Conservation (phyloP, 2,797 vertebrate species). For the Eptatretus atami region DNA sequence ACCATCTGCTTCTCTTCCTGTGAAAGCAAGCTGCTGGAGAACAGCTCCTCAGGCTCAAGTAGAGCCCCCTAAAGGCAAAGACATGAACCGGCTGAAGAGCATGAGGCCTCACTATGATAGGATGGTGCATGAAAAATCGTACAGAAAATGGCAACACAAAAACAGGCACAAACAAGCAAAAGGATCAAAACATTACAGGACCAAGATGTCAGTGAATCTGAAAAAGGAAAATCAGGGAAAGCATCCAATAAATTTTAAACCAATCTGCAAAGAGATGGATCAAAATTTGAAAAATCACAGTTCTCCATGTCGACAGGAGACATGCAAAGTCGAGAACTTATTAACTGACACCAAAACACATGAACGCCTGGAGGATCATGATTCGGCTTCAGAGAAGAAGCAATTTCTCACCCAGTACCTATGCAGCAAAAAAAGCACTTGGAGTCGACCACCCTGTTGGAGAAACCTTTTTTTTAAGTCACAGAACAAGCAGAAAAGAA, state of each 20-base stretch:
- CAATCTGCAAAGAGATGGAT: too few relatives aligned
- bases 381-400: too few relatives aligned
- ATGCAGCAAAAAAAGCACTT: neutral
- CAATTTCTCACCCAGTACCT: too few relatives aligned
- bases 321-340: neutral
- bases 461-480: too few relatives aligned
- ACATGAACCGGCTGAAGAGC: constrained; percentile 3
- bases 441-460: too few relatives aligned
- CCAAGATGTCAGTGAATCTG: too few relatives aligned
- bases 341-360: neutral
- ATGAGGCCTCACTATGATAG: neutral
- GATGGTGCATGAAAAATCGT: too few relatives aligned
- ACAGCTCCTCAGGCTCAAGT: neutral
- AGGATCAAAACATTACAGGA: neutral
- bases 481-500: neutral
- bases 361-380: too few relatives aligned
- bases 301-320: too few relatives aligned
- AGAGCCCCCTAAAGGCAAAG: constrained; percentile 2
- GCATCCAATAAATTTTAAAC: too few relatives aligned
- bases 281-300: too few relatives aligned
- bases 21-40: neutral
- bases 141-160: neutral
- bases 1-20: neutral
- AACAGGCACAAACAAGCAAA: neutral
- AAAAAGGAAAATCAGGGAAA: too few relatives aligned